Evolutionary conservation across 2,113 vertebrate genomes (phyloP).

Genomic region (Colius striatus): DNA sequence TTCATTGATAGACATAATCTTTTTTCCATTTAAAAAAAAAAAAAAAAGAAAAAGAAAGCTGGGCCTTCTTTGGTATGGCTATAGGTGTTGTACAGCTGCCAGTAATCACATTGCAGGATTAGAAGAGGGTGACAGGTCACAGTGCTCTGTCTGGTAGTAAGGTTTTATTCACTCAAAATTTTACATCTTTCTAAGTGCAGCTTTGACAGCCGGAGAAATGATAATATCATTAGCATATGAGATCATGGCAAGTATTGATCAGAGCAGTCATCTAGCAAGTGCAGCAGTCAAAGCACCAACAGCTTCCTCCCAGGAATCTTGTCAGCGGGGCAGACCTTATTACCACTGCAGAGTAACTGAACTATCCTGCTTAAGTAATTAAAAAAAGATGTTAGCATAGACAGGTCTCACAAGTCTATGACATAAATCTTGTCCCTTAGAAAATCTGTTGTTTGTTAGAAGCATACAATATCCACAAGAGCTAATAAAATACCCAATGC

Average conservation of each 20-base stretch:
- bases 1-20: not conserved
- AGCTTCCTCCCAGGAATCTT: not conserved
- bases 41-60: not conserved
- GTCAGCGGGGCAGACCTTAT: not conserved
- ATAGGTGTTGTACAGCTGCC: not conserved
- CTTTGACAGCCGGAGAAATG: not conserved
- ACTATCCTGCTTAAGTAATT: not conserved
- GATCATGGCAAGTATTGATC: not conserved
- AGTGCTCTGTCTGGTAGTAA: not conserved
- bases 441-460: not conserved
- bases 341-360: not conserved
- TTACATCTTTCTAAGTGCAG: not conserved
- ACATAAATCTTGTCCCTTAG: not conserved
- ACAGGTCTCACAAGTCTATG: not conserved
- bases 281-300: not conserved
- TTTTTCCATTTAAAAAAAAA: not conserved
- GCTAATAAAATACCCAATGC: not conserved
- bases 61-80: not conserved
- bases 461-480: not conserved
- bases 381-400: not conserved
- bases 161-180: not conserved
- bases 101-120: not conserved
- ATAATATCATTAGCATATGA: not conserved
- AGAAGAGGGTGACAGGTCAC: not conserved
- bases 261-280: not conserved